These are phyloP conservation scores for Papilio gigon DNA, from an alignment of 2,888 invertebrate genomes.

Conservation along the genomic window DNA sequence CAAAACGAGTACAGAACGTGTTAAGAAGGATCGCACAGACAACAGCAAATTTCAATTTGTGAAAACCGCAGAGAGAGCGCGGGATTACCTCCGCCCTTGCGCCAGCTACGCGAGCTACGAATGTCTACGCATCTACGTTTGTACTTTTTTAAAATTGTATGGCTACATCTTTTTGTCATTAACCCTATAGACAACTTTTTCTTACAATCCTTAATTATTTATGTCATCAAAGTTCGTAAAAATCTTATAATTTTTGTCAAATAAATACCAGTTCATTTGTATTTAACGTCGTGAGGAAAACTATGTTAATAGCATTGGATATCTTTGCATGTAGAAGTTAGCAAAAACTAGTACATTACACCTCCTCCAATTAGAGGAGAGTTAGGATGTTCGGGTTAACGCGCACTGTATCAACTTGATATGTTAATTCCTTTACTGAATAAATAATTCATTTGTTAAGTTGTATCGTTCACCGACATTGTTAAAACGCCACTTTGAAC, in stretches of 20 bases:
- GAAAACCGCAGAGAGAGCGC: slow-evolving; percentile 60
- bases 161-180: no score
- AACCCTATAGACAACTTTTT: neutral
- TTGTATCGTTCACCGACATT: slow-evolving; percentile 71
- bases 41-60: slow-evolving; percentile 76
- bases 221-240: slow-evolving; percentile 40
- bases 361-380: slow-evolving; percentile 19
- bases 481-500: slow-evolving; percentile 50
- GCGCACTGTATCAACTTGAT: slow-evolving; percentile 65
- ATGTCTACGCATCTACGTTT: slow-evolving; percentile 39
- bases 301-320: neutral
- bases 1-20: slow-evolving; percentile 40
- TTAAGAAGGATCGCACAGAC: slow-evolving; percentile 50
- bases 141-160: no score
- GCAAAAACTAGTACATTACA: neutral
- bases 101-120: slow-evolving; percentile 40
- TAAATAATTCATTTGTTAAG: slow-evolving; percentile 80
- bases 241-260: no score
- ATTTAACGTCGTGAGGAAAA: neutral
- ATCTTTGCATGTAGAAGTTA: no score
- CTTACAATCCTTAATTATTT: neutral
- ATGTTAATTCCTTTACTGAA: slow-evolving; percentile 78
- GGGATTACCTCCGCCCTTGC: slow-evolving; percentile 54
- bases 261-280: no score
- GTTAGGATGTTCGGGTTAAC: slow-evolving; percentile 28